phyloP scores from a whole-genome alignment of 2,888 invertebrate species.

The Actias luna region DNA sequence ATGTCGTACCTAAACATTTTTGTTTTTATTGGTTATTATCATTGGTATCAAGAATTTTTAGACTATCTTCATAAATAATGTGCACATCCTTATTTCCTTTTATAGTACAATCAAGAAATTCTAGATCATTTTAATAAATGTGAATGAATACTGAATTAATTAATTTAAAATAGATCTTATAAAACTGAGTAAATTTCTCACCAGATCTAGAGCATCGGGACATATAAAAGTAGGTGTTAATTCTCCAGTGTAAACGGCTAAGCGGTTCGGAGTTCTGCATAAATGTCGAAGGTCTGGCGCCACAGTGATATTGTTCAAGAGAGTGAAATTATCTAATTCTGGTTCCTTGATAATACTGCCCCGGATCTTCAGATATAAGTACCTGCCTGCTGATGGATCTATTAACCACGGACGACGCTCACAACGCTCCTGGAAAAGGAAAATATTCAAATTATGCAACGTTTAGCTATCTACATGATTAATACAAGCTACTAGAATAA shows the following conservation, averaged over 20 bases:
- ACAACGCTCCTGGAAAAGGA: slow-evolving; percentile 85
- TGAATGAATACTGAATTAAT: neutral
- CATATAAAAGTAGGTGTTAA: slow-evolving; percentile 83
- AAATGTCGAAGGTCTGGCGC: slow-evolving; percentile 78
- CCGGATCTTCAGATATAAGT: slow-evolving; percentile 89
- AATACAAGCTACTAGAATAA: neutral
- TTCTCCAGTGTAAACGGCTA: slow-evolving; percentile 89
- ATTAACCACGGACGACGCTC: slow-evolving; percentile 91
- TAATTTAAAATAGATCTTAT: neutral
- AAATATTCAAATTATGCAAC: neutral
- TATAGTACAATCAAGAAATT: neutral
- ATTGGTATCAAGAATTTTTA: too few species aligned
- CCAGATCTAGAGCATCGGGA: slow-evolving; percentile 69
- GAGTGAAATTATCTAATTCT: slow-evolving; percentile 72
- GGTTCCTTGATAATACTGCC: slow-evolving; percentile 83
- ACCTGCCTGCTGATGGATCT: slow-evolving; percentile 88
- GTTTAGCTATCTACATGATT: neutral
- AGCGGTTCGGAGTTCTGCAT: slow-evolving; percentile 89
- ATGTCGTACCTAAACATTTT: too few species aligned
- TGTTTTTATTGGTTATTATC: too few species aligned
- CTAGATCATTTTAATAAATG: neutral
- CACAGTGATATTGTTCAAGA: slow-evolving; percentile 81
- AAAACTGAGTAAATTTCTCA: slow-evolving; percentile 19
- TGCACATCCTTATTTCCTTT: neutral
- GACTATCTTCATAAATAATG: too few species aligned